Evolutionary conservation across 2,113 vertebrate genomes (phyloP).

Genomic region (Chinchilla lanigera): DNA sequence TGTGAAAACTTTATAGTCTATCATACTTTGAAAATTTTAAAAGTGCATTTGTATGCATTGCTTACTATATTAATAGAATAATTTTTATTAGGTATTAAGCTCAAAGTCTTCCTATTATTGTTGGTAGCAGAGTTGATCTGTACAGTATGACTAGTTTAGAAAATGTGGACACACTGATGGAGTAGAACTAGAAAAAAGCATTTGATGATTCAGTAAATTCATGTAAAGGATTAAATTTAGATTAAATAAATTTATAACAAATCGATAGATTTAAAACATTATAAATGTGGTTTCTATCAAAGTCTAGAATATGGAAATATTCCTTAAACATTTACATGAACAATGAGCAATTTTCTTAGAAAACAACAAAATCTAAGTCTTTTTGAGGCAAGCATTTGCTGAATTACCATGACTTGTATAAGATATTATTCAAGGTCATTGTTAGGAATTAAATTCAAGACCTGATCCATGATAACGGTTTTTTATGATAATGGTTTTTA

Average conservation of each 20-base stretch:
- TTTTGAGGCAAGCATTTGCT: background rate
- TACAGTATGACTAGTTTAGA: background rate
- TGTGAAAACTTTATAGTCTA: background rate
- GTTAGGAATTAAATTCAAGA: background rate
- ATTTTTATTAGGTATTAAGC: background rate
- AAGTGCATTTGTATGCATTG: background rate
- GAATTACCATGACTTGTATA: background rate
- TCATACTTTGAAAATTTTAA: background rate
- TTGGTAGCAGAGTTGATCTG: background rate
- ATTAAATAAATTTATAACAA: background rate
- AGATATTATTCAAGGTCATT: background rate
- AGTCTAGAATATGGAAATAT: background rate
- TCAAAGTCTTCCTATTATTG: background rate
- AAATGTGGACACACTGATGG: background rate
- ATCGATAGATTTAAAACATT: background rate
- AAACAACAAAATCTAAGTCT: background rate
- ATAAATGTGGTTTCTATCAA: background rate
- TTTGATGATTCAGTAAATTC: background rate
- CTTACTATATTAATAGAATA: background rate
- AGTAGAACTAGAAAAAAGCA: background rate
- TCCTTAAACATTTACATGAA: background rate
- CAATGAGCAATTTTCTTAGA: background rate
- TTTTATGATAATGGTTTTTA: background rate
- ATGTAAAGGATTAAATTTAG: constrained; percentile 41
- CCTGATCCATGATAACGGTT: background rate